Base-by-base conservation (phyloP, 1,140 invertebrate species). In the Mesaphorura yosii region DNA sequence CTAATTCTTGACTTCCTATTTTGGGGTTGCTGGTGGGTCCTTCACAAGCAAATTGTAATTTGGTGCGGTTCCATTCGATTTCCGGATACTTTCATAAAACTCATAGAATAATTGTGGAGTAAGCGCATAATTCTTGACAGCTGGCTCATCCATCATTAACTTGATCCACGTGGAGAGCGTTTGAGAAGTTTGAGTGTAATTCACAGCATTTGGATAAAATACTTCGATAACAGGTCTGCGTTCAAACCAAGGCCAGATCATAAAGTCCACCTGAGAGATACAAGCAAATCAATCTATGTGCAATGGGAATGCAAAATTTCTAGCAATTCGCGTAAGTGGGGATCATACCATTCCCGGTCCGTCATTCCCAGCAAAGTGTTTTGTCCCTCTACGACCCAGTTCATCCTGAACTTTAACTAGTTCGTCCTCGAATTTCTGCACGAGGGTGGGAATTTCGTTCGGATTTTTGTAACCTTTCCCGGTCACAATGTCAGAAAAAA, bases 361-460 rank as follows among this genome's bases (percentile, higher is more conserved):
- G 12, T 59, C 60, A 29, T 54, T 39, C 23, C 64, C 63, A 65
- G 74, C 75, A 63, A 84, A 80, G 64, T 79, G 88, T n/a, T 69
- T 71, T 3, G 76, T 79, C 39, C 73, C 74, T 51, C 83, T 74
- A 28, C 71, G 72, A 12, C 64, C 64, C 6, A 88, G 59, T 65
- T 86, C 83, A 27, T 69, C 75, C 64, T 86, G 81, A 59, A 84
- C 79, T 7, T 73, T 55, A 58, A 78, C 76, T 10, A 87, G 7
- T 5, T 25, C 23, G 3, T 41, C 27, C 26, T 55, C 53, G 37
- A 41, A 55, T 15, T 55, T 28, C 34, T 55, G 7, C 7, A 55
- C 44, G 2, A 49, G 38, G 22, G 14, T 41, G 3, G 53, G 38
- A 29, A 42, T 22, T 23, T 55, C 31, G 7, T 14, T 7, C 10